Evolutionary conservation across 2,888 invertebrate genomes (phyloP).

Genomic region (Leucophenga montana): DNA sequence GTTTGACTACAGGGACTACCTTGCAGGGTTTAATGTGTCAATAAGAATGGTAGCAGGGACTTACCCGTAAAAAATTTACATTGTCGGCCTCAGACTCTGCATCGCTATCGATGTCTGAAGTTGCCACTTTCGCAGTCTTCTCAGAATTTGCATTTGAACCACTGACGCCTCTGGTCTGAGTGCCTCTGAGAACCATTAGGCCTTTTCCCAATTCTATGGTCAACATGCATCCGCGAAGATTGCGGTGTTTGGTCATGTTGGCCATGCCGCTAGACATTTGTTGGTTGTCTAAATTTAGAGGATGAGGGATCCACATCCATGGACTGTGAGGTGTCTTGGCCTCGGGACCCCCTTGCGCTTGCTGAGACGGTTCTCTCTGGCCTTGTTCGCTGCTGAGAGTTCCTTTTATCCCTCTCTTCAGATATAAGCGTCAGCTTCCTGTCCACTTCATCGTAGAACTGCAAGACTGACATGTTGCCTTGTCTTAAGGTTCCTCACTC

Average conservation of each 20-base stretch:
- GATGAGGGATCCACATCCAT: not conserved
- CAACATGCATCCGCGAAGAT: too few species aligned
- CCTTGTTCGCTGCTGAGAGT: not conserved
- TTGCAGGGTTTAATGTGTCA: constrained; percentile 16
- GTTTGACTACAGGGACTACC: not conserved
- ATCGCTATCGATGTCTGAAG: not conserved
- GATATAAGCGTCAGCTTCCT: constrained; percentile 28
- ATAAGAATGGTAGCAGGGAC: constrained; percentile 11
- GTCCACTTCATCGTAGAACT: constrained; percentile 32
- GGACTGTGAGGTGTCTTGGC: not conserved
- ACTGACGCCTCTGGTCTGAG: not conserved
- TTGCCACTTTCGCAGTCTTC: not conserved
- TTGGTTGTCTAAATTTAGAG: too few species aligned
- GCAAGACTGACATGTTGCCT: too few species aligned
- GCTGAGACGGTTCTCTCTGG: not conserved
- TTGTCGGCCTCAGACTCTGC: not conserved
- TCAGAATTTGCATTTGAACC: not conserved
- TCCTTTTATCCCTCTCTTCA: not conserved
- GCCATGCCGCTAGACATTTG: not conserved
- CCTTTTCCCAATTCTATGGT: too few species aligned
- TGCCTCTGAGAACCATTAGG: not conserved
- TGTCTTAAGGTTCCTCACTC: too few species aligned
- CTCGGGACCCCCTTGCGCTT: not conserved
- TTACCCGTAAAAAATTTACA: constrained; percentile 16
- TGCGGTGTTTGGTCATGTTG: not conserved